Evolutionary conservation across 1,140 invertebrate genomes (phyloP).

Genomic region (Neuroterus valhalla): DNA sequence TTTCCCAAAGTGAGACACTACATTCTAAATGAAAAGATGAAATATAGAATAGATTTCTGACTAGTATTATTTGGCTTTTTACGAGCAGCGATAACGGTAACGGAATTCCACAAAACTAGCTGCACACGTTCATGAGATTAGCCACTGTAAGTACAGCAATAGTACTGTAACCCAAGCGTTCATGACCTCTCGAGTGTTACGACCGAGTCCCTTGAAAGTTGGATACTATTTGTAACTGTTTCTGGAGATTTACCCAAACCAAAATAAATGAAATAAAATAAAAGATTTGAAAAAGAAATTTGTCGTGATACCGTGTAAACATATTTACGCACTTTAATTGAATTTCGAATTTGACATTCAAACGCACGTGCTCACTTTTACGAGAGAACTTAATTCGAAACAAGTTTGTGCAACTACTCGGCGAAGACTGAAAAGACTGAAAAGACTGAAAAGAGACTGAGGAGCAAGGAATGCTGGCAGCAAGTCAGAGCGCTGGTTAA

Average conservation of each 20-base stretch:
- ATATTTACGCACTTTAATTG: neutral
- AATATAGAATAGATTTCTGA: slow-evolving; percentile 7
- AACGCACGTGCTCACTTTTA: slow-evolving; percentile 13
- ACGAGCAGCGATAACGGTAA: slow-evolving; percentile 50
- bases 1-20: slow-evolving; percentile 2
- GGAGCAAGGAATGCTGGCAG: slow-evolving; percentile 48
- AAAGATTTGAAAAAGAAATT: too few species aligned
- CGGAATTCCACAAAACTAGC: slow-evolving; percentile 55
- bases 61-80: neutral
- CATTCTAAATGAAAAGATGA: slow-evolving; percentile 16
- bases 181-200: slow-evolving; percentile 18
- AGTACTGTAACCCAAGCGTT: slow-evolving; percentile 16
- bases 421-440: neutral
- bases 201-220: neutral
- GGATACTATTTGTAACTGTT: neutral
- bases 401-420: slow-evolving; percentile 13
- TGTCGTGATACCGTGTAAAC: too few species aligned
- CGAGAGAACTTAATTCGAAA: slow-evolving; percentile 26
- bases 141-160: neutral
- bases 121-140: slow-evolving; percentile 37
- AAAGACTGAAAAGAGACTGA: too few species aligned
- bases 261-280: too few species aligned
- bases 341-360: neutral
- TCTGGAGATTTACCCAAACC: neutral
- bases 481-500: slow-evolving; percentile 58